Evolutionary conservation across 1,140 invertebrate species (phyloP), one percentile per base, ranked within the genome.

Genomic region (Pogonus chalceus): DNA sequence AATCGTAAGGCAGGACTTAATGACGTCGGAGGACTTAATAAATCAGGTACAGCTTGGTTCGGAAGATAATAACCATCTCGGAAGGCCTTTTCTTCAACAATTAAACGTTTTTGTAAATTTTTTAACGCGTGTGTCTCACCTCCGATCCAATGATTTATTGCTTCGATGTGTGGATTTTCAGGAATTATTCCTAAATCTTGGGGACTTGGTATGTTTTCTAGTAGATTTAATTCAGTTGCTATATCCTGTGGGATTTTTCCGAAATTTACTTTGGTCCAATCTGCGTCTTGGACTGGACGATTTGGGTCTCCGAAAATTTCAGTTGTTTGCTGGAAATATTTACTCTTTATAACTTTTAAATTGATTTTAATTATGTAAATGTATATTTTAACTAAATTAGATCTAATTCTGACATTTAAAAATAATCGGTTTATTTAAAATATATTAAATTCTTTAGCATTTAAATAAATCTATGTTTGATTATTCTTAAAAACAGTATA

Each of bases 1-100:
- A 93, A 93, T 58, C 89, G 78, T 16, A 94, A 72, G 68, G 92
- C 68, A 1, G 90, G 90, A 1, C 91, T 90, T 35, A 83, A 70
- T 85, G 88, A 92, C 31, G 59, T 55, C 0, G 85, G 77, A 4
- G 83, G 78, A 39, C 78, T 73, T 2, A 90, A 66, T 20, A 77
- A 76, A 37, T 90, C 85, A 1, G 80, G 62, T 57, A 83, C 81
- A 1, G 90, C 83, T 26, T 71, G 62, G 50, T 79, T 76, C 2
- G 89, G 90, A 12, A 81, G 23, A 31, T 59, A 64, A 53, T 58
- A 56, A 49, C 62, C 61, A 60, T 60, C 56, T 63, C 71, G 66
- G 55, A 82, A 83, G 0, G 80, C 79, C 23, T 77, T 69, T 52
- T 76, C 70, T 62, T 83, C 81, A 0, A 82, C 71, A 26, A 70